phyloP scores from a whole-genome alignment of 2,797 vertebrate genomes.

The Oreonectes daqikongensis region DNA sequence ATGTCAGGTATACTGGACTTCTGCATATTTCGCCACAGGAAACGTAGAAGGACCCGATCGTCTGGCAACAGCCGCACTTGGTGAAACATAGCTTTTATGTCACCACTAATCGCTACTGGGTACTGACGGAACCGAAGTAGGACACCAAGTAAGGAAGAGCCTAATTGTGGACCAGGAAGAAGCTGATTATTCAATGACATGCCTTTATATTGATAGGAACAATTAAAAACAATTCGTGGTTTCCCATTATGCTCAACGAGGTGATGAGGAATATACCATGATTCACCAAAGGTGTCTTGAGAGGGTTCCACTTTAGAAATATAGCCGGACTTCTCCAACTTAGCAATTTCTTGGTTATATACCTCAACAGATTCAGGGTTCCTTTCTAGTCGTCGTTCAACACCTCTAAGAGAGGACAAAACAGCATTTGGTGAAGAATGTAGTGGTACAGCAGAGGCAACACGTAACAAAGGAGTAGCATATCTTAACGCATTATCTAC shows the following conservation, averaged over 20 bases:
- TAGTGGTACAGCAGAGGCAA: not conserved
- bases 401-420: not conserved
- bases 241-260: not conserved
- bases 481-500: not conserved
- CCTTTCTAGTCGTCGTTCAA: not conserved
- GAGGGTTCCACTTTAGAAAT: not conserved
- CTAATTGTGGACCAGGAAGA: not conserved
- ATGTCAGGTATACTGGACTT: not conserved
- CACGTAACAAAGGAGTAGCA: not conserved
- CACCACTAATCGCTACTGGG: not conserved
- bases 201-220: not conserved
- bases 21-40: not conserved
- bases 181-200: not conserved
- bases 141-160: not conserved
- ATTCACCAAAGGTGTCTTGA: not conserved
- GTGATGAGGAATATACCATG: not conserved
- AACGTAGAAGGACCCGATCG: not conserved
- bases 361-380: not conserved
- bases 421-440: not conserved
- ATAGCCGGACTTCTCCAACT: conserved; percentile 4
- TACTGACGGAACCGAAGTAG: not conserved
- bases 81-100: conserved; percentile 3
- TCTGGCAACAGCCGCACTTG: not conserved
- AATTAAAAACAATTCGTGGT: not conserved
- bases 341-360: not conserved